Base-by-base conservation (phyloP, 2,888 invertebrate species). In the Chironomus tentans region DNA sequence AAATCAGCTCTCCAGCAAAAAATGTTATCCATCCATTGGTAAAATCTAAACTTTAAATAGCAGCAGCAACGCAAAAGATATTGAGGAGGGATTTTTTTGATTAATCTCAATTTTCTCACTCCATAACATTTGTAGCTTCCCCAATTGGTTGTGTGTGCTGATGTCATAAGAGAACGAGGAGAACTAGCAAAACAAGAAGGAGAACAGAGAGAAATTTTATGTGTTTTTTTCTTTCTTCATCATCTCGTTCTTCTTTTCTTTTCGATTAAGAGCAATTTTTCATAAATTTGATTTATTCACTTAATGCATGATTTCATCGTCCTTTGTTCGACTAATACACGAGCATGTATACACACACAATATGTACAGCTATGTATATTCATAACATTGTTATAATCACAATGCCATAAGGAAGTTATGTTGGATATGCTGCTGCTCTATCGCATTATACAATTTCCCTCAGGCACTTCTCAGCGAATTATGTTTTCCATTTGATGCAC, bases 281-380 rank as follows among this genome's bases (percentile, higher is more conserved):
- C 72, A 72, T 61, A 72, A 65, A 46, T 72, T 72, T 72, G 72
- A 72, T 72, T 72, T 72, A 72, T 72, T 72, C 72, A 72, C 72
- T 72, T 72, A 38, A 50, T 50, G 61, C 72, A 72, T 72, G 72
- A 72, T 72, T 72, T 38, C 62, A 28, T 50, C 50, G 24, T 62
- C 62, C 72, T 62, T 46, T 24, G 18, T 50, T 70, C 70, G 24
- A 50, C 21, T 47, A 38, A 38, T 38, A 38, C 38, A 38, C 38
- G 38, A 38, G 38, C 38, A 38, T 56, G 15, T 56, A 15, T 15
- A 56, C n/a, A 56, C 15, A 56, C 15, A 38, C 38, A 38, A 38
- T 38, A 38, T 38, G 38, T 38, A 38, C 38, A 38, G 38, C 38
- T 38, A 38, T 38, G 38, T 38, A 10, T 38, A 38, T 38, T 38